Base-by-base conservation (phyloP, 2,888 invertebrate species). In the Pseudoips prasinana region DNA sequence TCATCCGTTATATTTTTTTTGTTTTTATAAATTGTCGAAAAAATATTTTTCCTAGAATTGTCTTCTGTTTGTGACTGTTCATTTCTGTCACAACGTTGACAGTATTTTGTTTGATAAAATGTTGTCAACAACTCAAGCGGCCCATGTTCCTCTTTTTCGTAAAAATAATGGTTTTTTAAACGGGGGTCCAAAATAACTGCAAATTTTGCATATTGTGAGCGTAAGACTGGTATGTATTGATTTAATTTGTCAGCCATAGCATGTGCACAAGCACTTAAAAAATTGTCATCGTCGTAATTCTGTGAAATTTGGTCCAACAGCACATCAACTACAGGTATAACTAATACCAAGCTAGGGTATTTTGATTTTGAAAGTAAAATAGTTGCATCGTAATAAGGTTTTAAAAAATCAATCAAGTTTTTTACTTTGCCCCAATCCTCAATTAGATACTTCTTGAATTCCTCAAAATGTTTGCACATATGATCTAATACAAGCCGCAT, bases 291-390 rank as follows among this genome's bases (percentile, higher is more conserved):
- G 7, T 33, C n/a, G 10, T 10, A 5, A 14, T 5, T 14, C n/a
- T n/a, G n/a, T 3, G 14, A 14, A 10, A 20, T 20, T 8, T 28
- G 27, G 8, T 27, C 10, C 10, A 9, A 7, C 9, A 19, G 8
- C 7, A 27, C 19, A 20, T 27, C 27, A 11, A 36, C 8, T 26
- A 36, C 30, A 10, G 30, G 36, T 19, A 36, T 9, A 22, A 36
- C 36, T 20, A 30, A 36, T 17, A 23, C 11, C 18, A 30, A 9
- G 10, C 36, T 36, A n/a, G 29, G 35, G 10, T 29, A 29, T 27
- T 35, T 29, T 9, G 35, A 35, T 19, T 35, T 35, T 7, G 36
- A 36, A 22, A 36, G 30, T 14, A 36, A 30, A 9, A 36, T 7
- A 11, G 36, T 35, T 7, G 23, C 23, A 23, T 23, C 9, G 8